Conservation (phyloP, 1,140 invertebrate genomes). For the Hycleus cichorii region DNA sequence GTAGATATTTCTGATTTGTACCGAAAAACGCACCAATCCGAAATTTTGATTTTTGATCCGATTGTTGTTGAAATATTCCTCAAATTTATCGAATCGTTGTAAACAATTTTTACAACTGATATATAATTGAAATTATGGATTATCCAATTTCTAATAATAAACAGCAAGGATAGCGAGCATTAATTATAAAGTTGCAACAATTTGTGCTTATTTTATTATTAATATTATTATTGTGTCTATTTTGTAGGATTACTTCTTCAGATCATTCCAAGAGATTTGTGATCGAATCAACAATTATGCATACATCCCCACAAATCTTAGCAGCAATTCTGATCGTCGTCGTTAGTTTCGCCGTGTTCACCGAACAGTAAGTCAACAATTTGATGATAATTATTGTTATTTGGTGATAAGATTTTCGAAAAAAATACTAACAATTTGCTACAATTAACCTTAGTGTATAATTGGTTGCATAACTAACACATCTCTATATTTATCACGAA, state of each 20-base stretch:
- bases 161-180: no score
- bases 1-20: no score
- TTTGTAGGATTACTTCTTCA: slow-evolving; percentile 9
- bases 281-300: slow-evolving; percentile 6
- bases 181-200: no score
- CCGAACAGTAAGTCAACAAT: slow-evolving; percentile 7
- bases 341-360: slow-evolving; percentile 8
- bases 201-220: background rate
- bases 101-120: no score
- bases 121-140: no score
- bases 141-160: no score
- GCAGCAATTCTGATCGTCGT: slow-evolving; percentile 8
- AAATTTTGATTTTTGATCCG: no score
- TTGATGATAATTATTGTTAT: no score
- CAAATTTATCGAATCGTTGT: no score
- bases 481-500: no score
- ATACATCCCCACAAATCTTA: slow-evolving; percentile 7
- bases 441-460: background rate
- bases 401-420: background rate
- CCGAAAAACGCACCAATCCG: no score
- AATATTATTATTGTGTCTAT: background rate
- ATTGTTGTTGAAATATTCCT: no score
- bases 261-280: background rate
- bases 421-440: background rate
- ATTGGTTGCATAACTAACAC: background rate